Base-by-base conservation (phyloP, 1,140 invertebrate species). In the Pentalonia nigronervosa region DNA sequence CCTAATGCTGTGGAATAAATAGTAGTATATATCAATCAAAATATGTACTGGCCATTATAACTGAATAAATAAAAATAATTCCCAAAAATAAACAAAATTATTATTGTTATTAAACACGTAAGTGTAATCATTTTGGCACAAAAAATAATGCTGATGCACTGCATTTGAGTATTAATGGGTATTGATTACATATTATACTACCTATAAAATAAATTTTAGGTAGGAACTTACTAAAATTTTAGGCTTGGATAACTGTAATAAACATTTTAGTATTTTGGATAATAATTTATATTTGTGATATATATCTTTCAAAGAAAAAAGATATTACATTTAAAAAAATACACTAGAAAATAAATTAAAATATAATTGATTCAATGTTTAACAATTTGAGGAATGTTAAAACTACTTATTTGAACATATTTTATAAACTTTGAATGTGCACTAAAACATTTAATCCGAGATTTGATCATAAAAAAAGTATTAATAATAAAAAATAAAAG, bases 31-130 rank as follows among this genome's bases (percentile, higher is more conserved):
- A 53, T 60, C 7, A 21, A 48, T 83, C 25, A 83, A 83, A 92
- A 83, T 83, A 48, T 81, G 8, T 50, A 92, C 90, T 92, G 90
- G 67, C 90, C 45, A 41, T 17, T 92, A 81, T 25, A 92, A 83
- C 56, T 45, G 67, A 90, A 67, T 7, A 60, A 45, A 90, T 47
- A 67, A 89, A 23, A 56, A 89, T 67, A 76, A 60, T 91, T 91
- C 56, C 47, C 56, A 91, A 50, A 91, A 91, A 83, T 34, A 36
- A 92, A 91, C 34, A 91, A 9, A 89, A 89, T 53, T 56, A 47
- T 81, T 56, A 76, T 34, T 76, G 14, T 86, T 48, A 67, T 41
- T n/a, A 30, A 91, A 21, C 7, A 47, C 7, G 48, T 50, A 81
- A 91, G 23, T 23, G 20, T 50, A 81, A 50, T 36, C 23, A 50